These are phyloP conservation scores for Amorpha juglandis DNA, from an alignment of 2,888 invertebrate species.

Conservation along the genomic window DNA sequence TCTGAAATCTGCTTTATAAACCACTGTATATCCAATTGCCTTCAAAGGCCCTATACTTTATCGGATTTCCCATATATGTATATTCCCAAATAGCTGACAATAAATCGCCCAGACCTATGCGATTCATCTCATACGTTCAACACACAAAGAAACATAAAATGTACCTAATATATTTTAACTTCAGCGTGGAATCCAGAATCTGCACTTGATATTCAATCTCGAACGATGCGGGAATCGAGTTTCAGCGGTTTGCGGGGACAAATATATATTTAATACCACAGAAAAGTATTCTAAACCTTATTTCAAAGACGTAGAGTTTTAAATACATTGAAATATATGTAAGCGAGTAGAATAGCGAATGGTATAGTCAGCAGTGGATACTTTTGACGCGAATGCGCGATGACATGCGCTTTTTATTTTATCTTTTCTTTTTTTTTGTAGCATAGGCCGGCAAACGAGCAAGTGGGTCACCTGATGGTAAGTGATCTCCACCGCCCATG, in stretches of 20 bases:
- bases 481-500: no score
- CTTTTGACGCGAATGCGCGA: slow-evolving; percentile 59
- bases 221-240: slow-evolving; percentile 48
- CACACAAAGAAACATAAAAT: slow-evolving; percentile 21
- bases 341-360: slow-evolving; percentile 40
- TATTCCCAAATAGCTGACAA: background rate
- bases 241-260: slow-evolving; percentile 63
- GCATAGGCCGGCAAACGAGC: no score
- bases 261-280: slow-evolving; percentile 15
- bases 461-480: no score
- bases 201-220: slow-evolving; percentile 27
- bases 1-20: no score
- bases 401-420: slow-evolving; percentile 49
- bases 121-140: background rate
- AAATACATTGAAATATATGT: background rate
- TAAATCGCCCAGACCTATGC: background rate
- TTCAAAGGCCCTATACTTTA: no score
- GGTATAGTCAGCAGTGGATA: slow-evolving; percentile 54
- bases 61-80: no score
- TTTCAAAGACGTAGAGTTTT: background rate
- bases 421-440: slow-evolving; percentile 20
- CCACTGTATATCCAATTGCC: no score
- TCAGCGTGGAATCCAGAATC: slow-evolving; percentile 25
- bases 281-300: background rate
- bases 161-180: slow-evolving; percentile 22